Evolutionary conservation across 2,888 invertebrate species (phyloP).

Genomic region (Troides oblongomaculatus): DNA sequence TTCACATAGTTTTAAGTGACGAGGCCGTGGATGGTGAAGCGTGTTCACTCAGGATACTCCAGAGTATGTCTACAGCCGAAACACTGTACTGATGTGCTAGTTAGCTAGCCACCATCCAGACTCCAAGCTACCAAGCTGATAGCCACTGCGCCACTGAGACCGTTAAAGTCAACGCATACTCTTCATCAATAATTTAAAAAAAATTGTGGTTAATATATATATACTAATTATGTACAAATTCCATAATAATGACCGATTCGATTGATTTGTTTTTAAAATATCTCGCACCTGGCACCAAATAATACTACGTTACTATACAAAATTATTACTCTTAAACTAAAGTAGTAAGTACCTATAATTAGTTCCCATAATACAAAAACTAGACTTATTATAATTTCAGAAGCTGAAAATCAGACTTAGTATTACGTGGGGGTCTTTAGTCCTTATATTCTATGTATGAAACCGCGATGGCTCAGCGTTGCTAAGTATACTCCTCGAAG

Average conservation of each 20-base stretch:
- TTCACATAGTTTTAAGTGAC: too few relatives aligned
- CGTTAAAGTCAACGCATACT: too few relatives aligned
- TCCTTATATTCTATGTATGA: neutral
- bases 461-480: too few relatives aligned
- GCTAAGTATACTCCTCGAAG: too few relatives aligned
- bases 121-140: too few relatives aligned
- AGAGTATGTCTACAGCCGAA: too few relatives aligned
- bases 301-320: slow-evolving; percentile 3
- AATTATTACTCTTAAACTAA: slow-evolving; percentile 1
- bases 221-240: slow-evolving; percentile 17
- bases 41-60: too few relatives aligned
- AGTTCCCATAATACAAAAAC: slow-evolving; percentile 11
- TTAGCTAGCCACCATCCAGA: too few relatives aligned
- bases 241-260: neutral
- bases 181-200: too few relatives aligned
- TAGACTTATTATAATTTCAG: slow-evolving; percentile 8
- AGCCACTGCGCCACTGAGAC: too few relatives aligned
- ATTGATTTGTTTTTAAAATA: neutral
- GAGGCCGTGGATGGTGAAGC: too few relatives aligned
- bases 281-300: slow-evolving; percentile 16
- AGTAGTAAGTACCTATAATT: slow-evolving; percentile 24
- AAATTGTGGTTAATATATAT: neutral
- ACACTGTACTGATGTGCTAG: too few relatives aligned
- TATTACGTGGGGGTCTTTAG: slow-evolving; percentile 1
- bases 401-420: slow-evolving; percentile 29